phyloP scores from a whole-genome alignment of 2,113 vertebrate genomes.

The Rana temporaria region DNA sequence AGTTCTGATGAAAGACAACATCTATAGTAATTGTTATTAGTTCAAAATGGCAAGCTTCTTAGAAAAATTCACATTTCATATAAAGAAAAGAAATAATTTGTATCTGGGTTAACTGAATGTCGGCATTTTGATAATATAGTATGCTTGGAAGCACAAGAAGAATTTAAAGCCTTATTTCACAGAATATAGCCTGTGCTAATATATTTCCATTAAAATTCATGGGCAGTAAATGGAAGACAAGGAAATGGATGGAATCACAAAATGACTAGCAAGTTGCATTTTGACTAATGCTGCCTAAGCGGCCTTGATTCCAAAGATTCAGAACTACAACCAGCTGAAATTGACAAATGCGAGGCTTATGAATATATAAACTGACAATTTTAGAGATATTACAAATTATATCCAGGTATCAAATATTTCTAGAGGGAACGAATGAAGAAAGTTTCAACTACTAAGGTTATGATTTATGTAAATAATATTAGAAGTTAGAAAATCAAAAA shows the following conservation, averaged over 20 bases:
- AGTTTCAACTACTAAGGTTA: too few species aligned
- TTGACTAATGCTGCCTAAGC: neutral
- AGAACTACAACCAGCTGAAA: neutral
- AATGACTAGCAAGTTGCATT: neutral
- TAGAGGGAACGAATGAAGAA: too few species aligned
- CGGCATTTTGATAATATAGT: neutral
- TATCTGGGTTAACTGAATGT: neutral
- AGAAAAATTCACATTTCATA: constrained; percentile 3
- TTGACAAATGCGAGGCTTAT: neutral
- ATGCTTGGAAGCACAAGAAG: neutral
- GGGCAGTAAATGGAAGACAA: constrained; percentile 1
- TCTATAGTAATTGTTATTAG: neutral
- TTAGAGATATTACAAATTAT: neutral
- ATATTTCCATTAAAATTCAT: constrained; percentile 34
- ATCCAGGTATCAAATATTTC: neutral
- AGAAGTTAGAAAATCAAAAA: too few species aligned
- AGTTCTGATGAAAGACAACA: constrained; percentile 5
- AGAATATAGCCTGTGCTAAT: constrained; percentile 28
- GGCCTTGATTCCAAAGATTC: neutral
- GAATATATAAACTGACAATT: neutral
- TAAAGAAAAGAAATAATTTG: neutral
- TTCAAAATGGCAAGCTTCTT: neutral
- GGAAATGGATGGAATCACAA: constrained; percentile 14
- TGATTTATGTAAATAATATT: too few species aligned
- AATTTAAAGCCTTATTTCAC: constrained; percentile 4